Conservation (phyloP, 1,140 invertebrate genomes). For the Zaprionus ornatus region DNA sequence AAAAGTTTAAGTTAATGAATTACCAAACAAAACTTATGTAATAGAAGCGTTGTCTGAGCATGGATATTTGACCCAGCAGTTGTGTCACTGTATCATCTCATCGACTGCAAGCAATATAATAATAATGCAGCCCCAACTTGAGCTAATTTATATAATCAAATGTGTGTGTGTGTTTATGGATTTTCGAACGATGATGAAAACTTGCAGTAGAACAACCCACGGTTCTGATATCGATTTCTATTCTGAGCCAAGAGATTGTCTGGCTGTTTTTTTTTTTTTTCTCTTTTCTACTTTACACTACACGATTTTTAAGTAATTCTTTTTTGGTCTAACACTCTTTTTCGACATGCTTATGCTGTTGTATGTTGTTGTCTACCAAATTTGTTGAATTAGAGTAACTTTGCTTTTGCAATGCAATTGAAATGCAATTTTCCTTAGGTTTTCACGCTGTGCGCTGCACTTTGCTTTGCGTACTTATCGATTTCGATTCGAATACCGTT, state of each 20-base stretch:
- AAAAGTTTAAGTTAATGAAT: slow-evolving; percentile 52
- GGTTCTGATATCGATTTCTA: slow-evolving; percentile 41
- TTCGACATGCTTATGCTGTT: slow-evolving; percentile 60
- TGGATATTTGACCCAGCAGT: background rate
- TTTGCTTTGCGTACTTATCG: slow-evolving; percentile 73
- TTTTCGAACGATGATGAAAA: slow-evolving; percentile 27
- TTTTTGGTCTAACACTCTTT: slow-evolving; percentile 73
- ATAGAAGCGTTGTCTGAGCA: slow-evolving; percentile 26
- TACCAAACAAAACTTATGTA: slow-evolving; percentile 57
- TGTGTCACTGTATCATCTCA: background rate
- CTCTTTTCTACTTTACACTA: slow-evolving; percentile 32
- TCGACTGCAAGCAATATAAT: background rate
- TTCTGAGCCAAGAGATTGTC: slow-evolving; percentile 1
- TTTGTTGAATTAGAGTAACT: slow-evolving; percentile 8
- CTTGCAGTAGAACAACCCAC: slow-evolving; percentile 25
- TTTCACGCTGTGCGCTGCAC: slow-evolving; percentile 25
- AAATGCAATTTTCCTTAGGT: slow-evolving; percentile 33
- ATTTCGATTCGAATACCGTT: slow-evolving; percentile 78
- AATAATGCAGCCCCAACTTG: slow-evolving; percentile 7
- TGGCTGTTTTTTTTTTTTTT: background rate
- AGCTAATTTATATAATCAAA: slow-evolving; percentile 37
- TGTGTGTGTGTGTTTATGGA: background rate
- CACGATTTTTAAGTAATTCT: slow-evolving; percentile 30
- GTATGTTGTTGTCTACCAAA: slow-evolving; percentile 16
- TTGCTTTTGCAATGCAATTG: slow-evolving; percentile 11